Conservation (phyloP, 2,113 vertebrate species). For the Cygnus atratus region DNA sequence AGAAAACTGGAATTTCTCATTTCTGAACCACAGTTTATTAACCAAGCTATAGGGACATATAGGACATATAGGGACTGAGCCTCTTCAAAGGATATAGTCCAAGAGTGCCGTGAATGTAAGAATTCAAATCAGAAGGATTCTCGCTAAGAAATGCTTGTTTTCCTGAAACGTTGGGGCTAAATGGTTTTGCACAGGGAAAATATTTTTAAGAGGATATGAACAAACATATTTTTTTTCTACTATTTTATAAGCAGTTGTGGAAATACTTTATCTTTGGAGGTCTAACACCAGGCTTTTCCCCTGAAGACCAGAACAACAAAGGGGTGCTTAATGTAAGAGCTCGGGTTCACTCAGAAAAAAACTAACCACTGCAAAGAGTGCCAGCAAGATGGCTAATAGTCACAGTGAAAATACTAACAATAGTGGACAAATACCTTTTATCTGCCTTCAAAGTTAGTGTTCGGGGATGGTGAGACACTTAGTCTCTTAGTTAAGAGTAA, state of each 20-base stretch:
- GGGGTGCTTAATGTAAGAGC: not conserved
- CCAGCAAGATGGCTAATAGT: not conserved
- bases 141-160: not conserved
- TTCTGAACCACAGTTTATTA: not conserved
- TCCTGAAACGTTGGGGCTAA: not conserved
- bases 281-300: not conserved
- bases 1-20: not conserved
- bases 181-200: not conserved
- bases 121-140: not conserved
- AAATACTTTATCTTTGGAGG: not conserved
- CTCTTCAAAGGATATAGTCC: not conserved
- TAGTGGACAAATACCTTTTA: not conserved
- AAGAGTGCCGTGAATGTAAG: not conserved
- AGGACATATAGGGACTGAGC: not conserved
- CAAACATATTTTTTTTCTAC: not conserved
- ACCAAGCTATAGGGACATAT: not conserved
- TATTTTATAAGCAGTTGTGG: not conserved
- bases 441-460: not conserved
- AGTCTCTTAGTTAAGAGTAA: not conserved
- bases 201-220: not conserved
- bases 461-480: not conserved
- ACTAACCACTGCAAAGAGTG: not conserved
- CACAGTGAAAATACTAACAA: not conserved
- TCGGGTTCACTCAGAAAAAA: not conserved
- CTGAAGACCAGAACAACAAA: not conserved